Conservation (phyloP, 2,797 vertebrate species). For the Molothrus ater region DNA sequence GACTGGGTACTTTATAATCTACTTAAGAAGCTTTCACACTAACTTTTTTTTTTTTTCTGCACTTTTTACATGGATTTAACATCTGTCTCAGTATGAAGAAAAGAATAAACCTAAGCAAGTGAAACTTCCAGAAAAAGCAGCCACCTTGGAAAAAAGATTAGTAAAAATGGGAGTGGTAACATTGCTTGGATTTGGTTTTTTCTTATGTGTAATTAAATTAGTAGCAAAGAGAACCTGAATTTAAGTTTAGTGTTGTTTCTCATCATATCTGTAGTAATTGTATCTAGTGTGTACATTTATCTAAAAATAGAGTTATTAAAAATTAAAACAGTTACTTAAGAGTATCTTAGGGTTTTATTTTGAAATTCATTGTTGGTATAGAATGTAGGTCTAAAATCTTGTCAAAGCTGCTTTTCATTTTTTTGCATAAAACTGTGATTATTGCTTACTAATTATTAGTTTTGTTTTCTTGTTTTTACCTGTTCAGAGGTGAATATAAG, state of each 20-base stretch:
- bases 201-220: conserved; percentile 76
- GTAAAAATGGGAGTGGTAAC: conserved; percentile 72
- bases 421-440: not conserved
- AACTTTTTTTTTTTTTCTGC: not conserved
- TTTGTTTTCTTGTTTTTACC: not conserved
- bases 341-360: not conserved
- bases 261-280: not conserved
- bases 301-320: not conserved
- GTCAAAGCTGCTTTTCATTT: not conserved
- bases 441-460: not conserved
- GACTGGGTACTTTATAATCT: not conserved
- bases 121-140: conserved; percentile 64
- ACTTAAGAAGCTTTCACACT: not conserved
- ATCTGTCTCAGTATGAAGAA: conserved; percentile 77
- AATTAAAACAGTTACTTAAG: not conserved
- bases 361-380: not conserved
- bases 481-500: not conserved
- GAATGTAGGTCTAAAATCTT: not conserved
- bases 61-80: not conserved
- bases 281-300: not conserved
- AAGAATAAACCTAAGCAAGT: conserved; percentile 72
- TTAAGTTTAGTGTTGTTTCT: not conserved
- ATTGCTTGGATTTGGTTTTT: conserved; percentile 76
- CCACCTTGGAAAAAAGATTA: conserved; percentile 60
- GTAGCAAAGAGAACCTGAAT: conserved; percentile 19